Evolutionary conservation across 2,888 invertebrate genomes (phyloP), one percentile per base, ranked within the genome.

Genomic region (Formica aserva): DNA sequence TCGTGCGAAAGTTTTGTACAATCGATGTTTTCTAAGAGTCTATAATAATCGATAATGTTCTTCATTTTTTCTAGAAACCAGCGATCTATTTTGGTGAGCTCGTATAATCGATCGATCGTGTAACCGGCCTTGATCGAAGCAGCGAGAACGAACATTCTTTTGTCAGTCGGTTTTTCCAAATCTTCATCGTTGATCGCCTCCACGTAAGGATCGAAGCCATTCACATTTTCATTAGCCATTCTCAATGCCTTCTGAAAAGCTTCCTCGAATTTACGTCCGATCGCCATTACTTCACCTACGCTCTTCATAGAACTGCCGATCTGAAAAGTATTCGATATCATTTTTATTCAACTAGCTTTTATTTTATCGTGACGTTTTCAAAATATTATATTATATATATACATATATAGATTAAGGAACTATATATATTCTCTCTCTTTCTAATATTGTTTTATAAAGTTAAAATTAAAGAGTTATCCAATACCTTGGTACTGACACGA

Each of bases 291-390:
- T 95, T 99, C 99, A 13, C 99, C 99, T 0, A 99, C 99, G 95
- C 99, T 98, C 95, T 99, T 99, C 99, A 99, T 99, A 0, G 99
- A 99, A 95, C 99, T 99, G 62, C 99, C 99, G 93, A 99, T 99
- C 96, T 96, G 87, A 29, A 89, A 91, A 86, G 22, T 38, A 35
- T 71, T 11, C 52, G 22, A 71, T 13, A 74, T 74, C 3, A 8
- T 18, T 13, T 29, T 45, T 48, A 1, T 48, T 48, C 8, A 48
- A n/a, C 38, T 65, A 65, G 0, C 9, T 65, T 65, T 22, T 15
- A 38, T 13, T 69, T 69, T 11, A 26, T 69, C n/a, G 32, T 13
- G 18, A 29, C 29, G 29, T 6, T 9, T 5, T 45, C 1, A 45
- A n/a, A 18, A 9, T 41, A 15, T 13, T 22, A 15, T 45, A 22